Base-by-base conservation (phyloP, 2,113 vertebrate genomes). In the Rhabdornis inornatus region DNA sequence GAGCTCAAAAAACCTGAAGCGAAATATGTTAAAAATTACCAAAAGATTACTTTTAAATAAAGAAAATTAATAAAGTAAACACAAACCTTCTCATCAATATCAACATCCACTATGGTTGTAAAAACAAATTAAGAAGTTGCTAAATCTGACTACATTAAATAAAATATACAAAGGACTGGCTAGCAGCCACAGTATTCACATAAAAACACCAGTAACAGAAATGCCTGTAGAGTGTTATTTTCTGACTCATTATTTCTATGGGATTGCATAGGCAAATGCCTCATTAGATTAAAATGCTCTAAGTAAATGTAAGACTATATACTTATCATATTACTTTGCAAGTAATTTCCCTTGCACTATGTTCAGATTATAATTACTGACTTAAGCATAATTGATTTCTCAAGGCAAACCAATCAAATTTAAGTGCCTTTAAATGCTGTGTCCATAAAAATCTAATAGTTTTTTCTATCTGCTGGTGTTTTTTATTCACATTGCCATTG, bases 231-330 rank as follows among this genome's bases (percentile, higher is more conserved):
- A 64, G 20, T 19, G 39, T 47, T 91, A 44, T 89, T 94, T 92
- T 87, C 65, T 91, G 49, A 77, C 45, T 69, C n/a, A 59, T 74
- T 89, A 94, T 80, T 93, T 83, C 75, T 61, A 52, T 39, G 44
- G 40, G 40, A 84, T 92, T 95, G 69, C 66, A 94, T 9, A 92
- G 40, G 83, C 40, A 83, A 86, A 83, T 33, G 79, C 24, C 55
- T 82, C 86, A 90, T 78, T 69, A 93, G 44, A 89, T 77, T 94
- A 69, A 90, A 96, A 94, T 35, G 53, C 52, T 63, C 44, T 40
- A 70, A 83, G 86, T 57, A 92, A 94, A 95, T 69, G 64, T 24
- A 78, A 90, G 37, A 63, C 33, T 66, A 81, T 59, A 87, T n/a
- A 57, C 42, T 89, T 74, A 52, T 14, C n/a, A 79, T 81, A 82